Percentiles rank a stretch among this genome's conserved stretches.
Evolutionary conservation across 2,797 vertebrate species (phyloP).

Genomic region (Mallotus villosus): DNA sequence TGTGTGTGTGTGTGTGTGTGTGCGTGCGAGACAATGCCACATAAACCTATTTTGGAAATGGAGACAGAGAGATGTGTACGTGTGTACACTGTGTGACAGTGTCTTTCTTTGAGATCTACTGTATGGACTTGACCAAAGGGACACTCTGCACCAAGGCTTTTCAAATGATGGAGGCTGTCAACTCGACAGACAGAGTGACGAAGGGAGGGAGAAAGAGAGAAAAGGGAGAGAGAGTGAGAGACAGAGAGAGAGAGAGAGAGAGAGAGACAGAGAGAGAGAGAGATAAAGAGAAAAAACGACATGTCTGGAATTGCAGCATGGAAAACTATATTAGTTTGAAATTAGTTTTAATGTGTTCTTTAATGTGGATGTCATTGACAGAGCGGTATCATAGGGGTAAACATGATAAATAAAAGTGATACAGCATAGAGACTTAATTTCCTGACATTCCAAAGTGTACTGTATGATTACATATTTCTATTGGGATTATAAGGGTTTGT

Average conservation of each 20-base stretch:
- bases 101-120: no score
- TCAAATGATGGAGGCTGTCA: background rate
- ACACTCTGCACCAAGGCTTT: background rate
- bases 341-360: background rate
- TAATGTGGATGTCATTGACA: background rate
- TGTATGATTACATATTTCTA: background rate
- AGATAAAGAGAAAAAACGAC: background rate
- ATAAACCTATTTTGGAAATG: no score
- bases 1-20: no score
- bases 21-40: no score
- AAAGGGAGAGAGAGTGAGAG: background rate
- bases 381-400: no score
- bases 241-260: background rate
- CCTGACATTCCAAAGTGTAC: background rate
- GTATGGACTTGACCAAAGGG: no score
- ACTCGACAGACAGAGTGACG: no score
- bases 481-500: background rate
- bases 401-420: no score
- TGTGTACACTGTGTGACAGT: no score
- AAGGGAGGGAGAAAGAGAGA: background rate
- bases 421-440: no score
- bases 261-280: background rate
- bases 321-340: background rate
- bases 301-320: no score
- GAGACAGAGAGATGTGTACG: background rate